Conservation (phyloP, 2,888 invertebrate genomes). For the Bimastos eiseni region DNA sequence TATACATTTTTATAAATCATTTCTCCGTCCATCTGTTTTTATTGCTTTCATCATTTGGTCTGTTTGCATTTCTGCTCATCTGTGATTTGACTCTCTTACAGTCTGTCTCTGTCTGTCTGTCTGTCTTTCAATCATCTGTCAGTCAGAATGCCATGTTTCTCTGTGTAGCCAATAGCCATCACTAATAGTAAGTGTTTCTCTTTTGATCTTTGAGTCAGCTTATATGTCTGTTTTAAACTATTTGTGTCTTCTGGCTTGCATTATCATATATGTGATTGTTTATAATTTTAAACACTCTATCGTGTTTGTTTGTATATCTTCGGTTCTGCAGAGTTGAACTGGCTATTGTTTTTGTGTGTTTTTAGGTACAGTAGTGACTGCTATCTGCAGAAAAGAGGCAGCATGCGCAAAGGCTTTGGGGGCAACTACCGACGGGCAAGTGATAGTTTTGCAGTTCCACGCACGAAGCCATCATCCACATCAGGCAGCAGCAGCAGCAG, state of each 20-base stretch:
- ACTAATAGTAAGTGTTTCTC: neutral
- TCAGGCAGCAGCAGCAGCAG: neutral
- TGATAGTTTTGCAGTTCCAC: neutral
- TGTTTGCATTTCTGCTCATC: neutral
- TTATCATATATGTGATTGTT: neutral
- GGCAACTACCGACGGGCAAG: slow-evolving; percentile 21
- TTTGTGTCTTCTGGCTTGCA: neutral
- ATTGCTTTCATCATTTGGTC: neutral
- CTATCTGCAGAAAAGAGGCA: slow-evolving; percentile 19
- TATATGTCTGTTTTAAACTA: no score
- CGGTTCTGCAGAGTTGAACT: neutral
- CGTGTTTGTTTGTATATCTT: neutral
- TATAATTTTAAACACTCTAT: neutral
- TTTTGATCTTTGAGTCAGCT: neutral
- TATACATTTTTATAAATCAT: neutral
- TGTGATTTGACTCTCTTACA: neutral
- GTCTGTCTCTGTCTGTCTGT: neutral
- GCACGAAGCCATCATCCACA: neutral
- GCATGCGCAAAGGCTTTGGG: slow-evolving; percentile 25
- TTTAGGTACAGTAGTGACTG: slow-evolving; percentile 13
- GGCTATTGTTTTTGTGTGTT: neutral
- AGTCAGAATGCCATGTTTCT: no score
- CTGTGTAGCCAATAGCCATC: no score
- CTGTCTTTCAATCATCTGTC: no score
- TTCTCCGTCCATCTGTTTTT: neutral